Base-by-base conservation (phyloP, 2,113 vertebrate genomes). In the Hemiprocne comata region DNA sequence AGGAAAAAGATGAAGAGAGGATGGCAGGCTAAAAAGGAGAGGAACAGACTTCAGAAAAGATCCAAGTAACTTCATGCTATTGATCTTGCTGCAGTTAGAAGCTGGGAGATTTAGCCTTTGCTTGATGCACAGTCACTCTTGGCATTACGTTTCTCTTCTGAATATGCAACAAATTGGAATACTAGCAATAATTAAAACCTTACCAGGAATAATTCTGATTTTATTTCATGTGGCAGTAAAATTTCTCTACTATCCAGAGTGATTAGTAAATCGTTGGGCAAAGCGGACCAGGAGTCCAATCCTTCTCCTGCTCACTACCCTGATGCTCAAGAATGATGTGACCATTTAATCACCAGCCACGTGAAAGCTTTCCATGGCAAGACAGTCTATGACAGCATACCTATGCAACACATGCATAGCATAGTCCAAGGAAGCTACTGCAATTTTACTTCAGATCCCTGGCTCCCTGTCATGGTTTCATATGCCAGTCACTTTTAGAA, bases 11-110 rank as follows among this genome's bases (percentile, higher is more conserved):
- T 89, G 97, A 98, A 96, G 96, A 61, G 75, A 89, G 40, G 70
- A 80, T 91, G 76, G 92, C 48, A 89, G 58, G 93, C 76, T 89
- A 89, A 96, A 97, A 96, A 95, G 74, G 65, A 96, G 95, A 96
- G 72, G 61, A 91, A 50, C 69, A 87, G 91, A 94, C 96, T 97
- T 98, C 97, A 96, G 97, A 97, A 94, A 84, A 75, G 70, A 94
- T 94, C 94, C 75, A 23, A 97, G 92, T 42, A 97, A 97, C 95
- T 96, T 94, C 50, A 24, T 60, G 88, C 79, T 94, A 97, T 97
- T 97, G 97, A 98, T 98, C 96, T 97, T 88, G 16, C 82, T 67
- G 10, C 81, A 80, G 94, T 95, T 77, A 89, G 96, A 97, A 98
- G 93, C 93, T 95, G 92, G 81, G 89, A 94, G 77, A 82, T 95